These are phyloP conservation scores for Meiosimyza decipiens DNA, from an alignment of 2,888 invertebrate genomes.

Conservation along the genomic window DNA sequence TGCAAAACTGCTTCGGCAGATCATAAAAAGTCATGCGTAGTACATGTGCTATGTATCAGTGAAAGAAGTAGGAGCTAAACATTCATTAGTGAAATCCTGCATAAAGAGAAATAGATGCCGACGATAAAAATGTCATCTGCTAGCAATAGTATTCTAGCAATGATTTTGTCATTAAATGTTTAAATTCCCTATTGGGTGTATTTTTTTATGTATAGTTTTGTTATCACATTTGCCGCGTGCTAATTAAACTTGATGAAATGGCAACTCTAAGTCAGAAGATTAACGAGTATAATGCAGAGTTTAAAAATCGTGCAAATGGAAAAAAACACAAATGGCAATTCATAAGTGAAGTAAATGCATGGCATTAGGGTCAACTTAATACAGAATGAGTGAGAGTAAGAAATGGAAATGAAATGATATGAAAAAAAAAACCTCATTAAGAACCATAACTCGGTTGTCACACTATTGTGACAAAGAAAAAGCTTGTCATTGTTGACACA, in stretches of 20 bases:
- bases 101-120: too few relatives aligned
- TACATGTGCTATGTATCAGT: too few relatives aligned
- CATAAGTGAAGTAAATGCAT: conserved; percentile 8
- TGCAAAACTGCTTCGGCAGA: too few relatives aligned
- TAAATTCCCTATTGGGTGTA: background rate
- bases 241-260: conserved; percentile 16
- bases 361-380: conserved; percentile 10
- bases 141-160: too few relatives aligned
- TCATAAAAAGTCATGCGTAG: too few relatives aligned
- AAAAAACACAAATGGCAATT: conserved; percentile 9
- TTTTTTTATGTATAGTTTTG: background rate
- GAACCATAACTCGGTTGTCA: too few relatives aligned
- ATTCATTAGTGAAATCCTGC: too few relatives aligned
- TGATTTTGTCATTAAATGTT: background rate
- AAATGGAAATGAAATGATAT: background rate
- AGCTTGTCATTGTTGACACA: too few relatives aligned
- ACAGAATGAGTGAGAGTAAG: background rate
- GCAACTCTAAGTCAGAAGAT: background rate
- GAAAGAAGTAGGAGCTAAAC: too few relatives aligned
- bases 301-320: background rate
- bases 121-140: too few relatives aligned
- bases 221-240: background rate
- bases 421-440: too few relatives aligned
- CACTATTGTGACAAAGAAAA: too few relatives aligned
- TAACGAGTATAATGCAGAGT: background rate